A percentile compares a stretch with the other conserved stretches of the same genome.
These are phyloP conservation scores for Dryomyza anilis DNA, from an alignment of 2,888 invertebrate species.

Conservation along the genomic window DNA sequence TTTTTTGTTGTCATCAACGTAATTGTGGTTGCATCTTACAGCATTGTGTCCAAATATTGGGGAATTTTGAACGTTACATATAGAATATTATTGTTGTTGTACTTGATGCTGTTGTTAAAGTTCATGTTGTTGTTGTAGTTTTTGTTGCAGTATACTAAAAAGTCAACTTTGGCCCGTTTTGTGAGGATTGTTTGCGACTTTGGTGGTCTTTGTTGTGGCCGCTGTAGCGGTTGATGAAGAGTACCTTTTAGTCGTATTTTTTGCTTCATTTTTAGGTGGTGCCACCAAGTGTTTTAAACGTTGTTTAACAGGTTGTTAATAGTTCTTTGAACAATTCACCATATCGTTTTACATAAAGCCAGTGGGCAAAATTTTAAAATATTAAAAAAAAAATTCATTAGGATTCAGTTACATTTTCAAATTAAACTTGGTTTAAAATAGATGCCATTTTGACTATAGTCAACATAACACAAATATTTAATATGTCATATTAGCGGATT, in stretches of 20 bases:
- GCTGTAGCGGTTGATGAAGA: not conserved
- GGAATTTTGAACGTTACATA: not conserved
- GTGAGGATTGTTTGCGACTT: not conserved
- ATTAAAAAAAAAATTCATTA: too few species aligned
- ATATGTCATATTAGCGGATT: too few species aligned
- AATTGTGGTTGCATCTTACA: not conserved
- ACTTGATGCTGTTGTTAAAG: not conserved
- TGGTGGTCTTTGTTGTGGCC: not conserved
- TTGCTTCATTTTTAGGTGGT: too few species aligned
- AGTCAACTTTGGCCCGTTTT: too few species aligned
- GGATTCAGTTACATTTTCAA: too few species aligned
- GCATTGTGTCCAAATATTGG: not conserved
- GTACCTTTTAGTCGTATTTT: not conserved
- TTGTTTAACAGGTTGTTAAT: constrained; percentile 4
- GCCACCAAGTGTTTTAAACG: too few species aligned
- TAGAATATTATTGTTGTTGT: too few species aligned
- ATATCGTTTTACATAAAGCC: not conserved
- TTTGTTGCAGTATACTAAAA: too few species aligned
- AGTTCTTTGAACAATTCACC: not conserved
- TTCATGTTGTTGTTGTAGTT: not conserved
- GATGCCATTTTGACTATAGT: too few species aligned
- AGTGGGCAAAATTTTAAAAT: not conserved
- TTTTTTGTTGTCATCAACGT: not conserved
- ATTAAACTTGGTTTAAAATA: too few species aligned
- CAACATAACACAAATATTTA: too few species aligned